phyloP scores from a whole-genome alignment of 2,888 invertebrate species.

The Eupithecia dodoneata region DNA sequence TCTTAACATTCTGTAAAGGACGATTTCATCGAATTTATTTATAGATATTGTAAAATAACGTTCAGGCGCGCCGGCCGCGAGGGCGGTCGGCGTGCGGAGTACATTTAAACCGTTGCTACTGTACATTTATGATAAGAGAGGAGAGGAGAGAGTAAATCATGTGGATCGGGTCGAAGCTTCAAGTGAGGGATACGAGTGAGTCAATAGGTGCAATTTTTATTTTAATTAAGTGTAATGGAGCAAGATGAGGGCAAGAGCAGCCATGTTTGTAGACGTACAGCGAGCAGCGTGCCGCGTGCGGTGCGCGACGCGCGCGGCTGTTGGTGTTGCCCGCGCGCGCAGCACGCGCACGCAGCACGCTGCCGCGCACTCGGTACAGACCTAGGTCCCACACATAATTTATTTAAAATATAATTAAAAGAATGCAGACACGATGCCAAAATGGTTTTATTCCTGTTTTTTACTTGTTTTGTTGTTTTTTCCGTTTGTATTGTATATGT shows the following conservation, averaged over 20 bases:
- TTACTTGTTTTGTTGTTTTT: slow-evolving; percentile 82
- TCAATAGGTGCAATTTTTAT: slow-evolving; percentile 82
- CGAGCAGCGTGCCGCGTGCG: slow-evolving; percentile 41
- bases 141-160: slow-evolving; percentile 76
- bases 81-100: slow-evolving; percentile 79
- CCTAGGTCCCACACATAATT: slow-evolving; percentile 70
- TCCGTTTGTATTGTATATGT: slow-evolving; percentile 82
- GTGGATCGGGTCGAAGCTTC: slow-evolving; percentile 79
- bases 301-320: slow-evolving; percentile 28
- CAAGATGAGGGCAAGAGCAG: slow-evolving; percentile 49
- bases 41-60: slow-evolving; percentile 81
- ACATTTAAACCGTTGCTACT: slow-evolving; percentile 81
- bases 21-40: slow-evolving; percentile 84
- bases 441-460: slow-evolving; percentile 84
- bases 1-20: slow-evolving; percentile 71
- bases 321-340: slow-evolving; percentile 32
- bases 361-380: slow-evolving; percentile 39
- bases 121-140: slow-evolving; percentile 78
- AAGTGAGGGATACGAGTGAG: slow-evolving; percentile 78
- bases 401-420: slow-evolving; percentile 73
- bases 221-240: slow-evolving; percentile 73
- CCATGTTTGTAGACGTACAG: slow-evolving; percentile 32
- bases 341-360: slow-evolving; percentile 16
- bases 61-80: slow-evolving; percentile 74
- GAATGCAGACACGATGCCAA: slow-evolving; percentile 82